Evolutionary conservation across 2,888 invertebrate species (phyloP), one percentile per base, ranked within the genome.

Genomic region (Athetis lepigone): DNA sequence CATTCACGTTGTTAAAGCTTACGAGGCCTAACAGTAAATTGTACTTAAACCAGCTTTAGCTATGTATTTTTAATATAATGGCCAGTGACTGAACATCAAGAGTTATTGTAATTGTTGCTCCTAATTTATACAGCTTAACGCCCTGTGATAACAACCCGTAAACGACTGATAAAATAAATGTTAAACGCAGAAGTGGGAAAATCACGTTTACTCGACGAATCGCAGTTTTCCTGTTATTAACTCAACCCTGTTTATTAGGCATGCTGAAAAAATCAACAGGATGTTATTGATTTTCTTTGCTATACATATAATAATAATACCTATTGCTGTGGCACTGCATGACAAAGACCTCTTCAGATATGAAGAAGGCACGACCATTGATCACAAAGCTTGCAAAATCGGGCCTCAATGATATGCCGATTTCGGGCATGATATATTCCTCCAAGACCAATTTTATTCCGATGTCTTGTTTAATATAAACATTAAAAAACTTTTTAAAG

Each of bases 51-150:
- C 71, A 65, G 60, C 76, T 77, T 68, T 60, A 50, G 74, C 72
- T 78, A 82, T 88, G 78, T 83, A 83, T 87, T 82, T 84, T 84
- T 84, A 84, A 87, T 85, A 80, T 82, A 80, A 83, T 74, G 77
- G 75, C 51, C 69, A 57, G 62, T 75, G 71, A 58, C 67, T 59
- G 76, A 55, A 40, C 81, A 85, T 82, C 61, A 81, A 62, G 74
- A 87, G 77, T 81, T 84, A 86, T 77, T 70, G 77, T 70, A 57
- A 70, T 74, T 75, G 69, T 66, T 49, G 52, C 57, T 25, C 21
- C 45, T 51, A 77, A 74, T 61, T 58, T 72, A 63, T 63, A 43
- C 18, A 52, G 23, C 37, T 40, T 59, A 50, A 56, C 54, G 16
- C 27, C 27, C 29, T 45, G 16, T 63, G 18, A 50, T 25, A 42